Conservation (phyloP, 2,888 invertebrate genomes). For the Morpho deidamia region DNA sequence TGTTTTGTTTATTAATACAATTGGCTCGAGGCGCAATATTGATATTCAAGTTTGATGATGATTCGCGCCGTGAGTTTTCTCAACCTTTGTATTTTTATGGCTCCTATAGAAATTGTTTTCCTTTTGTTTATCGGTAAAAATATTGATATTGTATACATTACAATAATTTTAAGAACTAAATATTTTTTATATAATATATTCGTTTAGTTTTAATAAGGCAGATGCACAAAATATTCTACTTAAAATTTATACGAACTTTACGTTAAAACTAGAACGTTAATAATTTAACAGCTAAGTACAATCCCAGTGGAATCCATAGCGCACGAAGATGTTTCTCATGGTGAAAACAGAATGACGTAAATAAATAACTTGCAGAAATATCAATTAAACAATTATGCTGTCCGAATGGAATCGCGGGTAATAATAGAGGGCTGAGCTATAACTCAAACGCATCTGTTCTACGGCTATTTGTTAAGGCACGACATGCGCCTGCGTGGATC, state of each 20-base stretch:
- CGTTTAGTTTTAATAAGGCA: too few species aligned
- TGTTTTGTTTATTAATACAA: slow-evolving; percentile 80
- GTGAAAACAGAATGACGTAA: slow-evolving; percentile 71
- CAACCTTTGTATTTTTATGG: slow-evolving; percentile 67
- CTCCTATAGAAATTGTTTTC: slow-evolving; percentile 59
- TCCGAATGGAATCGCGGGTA: slow-evolving; percentile 79
- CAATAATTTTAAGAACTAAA: slow-evolving; percentile 20
- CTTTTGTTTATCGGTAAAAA: slow-evolving; percentile 49
- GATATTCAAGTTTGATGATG: slow-evolving; percentile 79
- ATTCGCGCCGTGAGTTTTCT: slow-evolving; percentile 64
- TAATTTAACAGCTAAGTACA: slow-evolving; percentile 3
- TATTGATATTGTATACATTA: slow-evolving; percentile 30
- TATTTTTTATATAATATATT: slow-evolving; percentile 3
- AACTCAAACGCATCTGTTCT: slow-evolving; percentile 78
- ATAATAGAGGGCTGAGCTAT: slow-evolving; percentile 76
- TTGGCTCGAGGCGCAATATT: slow-evolving; percentile 78
- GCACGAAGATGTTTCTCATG: slow-evolving; percentile 63
- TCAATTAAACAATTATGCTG: slow-evolving; percentile 81
- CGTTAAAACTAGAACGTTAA: too few species aligned
- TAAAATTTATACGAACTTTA: too few species aligned
- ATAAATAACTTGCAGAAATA: slow-evolving; percentile 79
- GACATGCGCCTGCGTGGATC: slow-evolving; percentile 44
- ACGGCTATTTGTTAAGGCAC: slow-evolving; percentile 75
- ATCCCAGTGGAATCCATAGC: slow-evolving; percentile 41
- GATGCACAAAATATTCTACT: too few species aligned